Percentiles rank a stretch among this genome's conserved stretches.
Evolutionary conservation across 2,797 vertebrate genomes (phyloP).

Genomic region (Lutjanus argentimaculatus): DNA sequence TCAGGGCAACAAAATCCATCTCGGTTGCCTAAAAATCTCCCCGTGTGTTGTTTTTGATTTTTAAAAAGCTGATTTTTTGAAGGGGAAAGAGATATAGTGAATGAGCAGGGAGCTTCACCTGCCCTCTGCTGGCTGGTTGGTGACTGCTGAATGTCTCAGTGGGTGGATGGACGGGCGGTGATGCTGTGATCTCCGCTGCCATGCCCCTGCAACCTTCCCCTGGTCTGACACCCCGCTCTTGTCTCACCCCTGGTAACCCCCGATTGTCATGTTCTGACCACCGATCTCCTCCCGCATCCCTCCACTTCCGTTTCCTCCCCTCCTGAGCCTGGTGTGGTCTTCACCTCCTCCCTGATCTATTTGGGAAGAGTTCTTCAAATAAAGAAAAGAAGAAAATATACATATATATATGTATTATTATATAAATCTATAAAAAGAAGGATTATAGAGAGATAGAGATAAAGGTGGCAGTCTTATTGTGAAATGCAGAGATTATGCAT

Average conservation of each 20-base stretch:
- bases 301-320: constrained; percentile 53
- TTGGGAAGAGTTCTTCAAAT: constrained; percentile 56
- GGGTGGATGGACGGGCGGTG: constrained; percentile 78
- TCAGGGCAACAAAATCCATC: neutral
- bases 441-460: constrained; percentile 58
- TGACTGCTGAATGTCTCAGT: constrained; percentile 76
- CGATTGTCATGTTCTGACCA: constrained; percentile 26
- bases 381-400: constrained; percentile 44
- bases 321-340: constrained; percentile 57
- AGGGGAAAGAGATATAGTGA: neutral
- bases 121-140: constrained; percentile 68
- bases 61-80: neutral
- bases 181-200: constrained; percentile 83
- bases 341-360: constrained; percentile 46
- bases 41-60: neutral
- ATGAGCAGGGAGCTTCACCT: constrained; percentile 29
- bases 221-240: constrained; percentile 75
- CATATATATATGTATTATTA: constrained; percentile 54
- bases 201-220: constrained; percentile 77
- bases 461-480: constrained; percentile 61
- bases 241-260: constrained; percentile 62
- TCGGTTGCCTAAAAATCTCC: neutral
- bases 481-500: constrained; percentile 74
- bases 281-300: constrained; percentile 40
- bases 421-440: constrained; percentile 65